Evolutionary conservation across 2,888 invertebrate genomes (phyloP), one percentile per base, ranked within the genome.

Genomic region (Willowsia nigromaculata): DNA sequence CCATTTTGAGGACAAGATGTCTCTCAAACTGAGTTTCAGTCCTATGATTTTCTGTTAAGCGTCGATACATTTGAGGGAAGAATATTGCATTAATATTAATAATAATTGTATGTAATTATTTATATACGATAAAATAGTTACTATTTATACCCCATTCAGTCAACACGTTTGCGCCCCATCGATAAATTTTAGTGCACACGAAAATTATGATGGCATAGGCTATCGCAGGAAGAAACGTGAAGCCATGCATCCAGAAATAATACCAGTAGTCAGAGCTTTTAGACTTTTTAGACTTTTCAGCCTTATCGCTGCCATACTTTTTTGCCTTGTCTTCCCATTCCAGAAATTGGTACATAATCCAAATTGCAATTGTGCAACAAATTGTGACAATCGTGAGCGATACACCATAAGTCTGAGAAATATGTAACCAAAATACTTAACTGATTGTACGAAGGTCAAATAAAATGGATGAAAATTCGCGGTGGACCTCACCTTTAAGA

Each of bases 1-100:
- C 85, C 74, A 90, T 81, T 68, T 90, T 90, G 11, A 15, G 5
- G 15, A 90, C 88, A 5, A 82, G 62, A 25, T 90, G 74, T 33
- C 65, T 43, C 22, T 88, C 85, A 76, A 85, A 88, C 30, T 90
- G 90, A n/a, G 82, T 76, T 68, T 90, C 53, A n/a, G 90, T 88
- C 27, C 90, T 18, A 33, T 90, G 90, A 68, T 90, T 90, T 68
- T 90, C 90, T 90, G 18, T 37, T 30, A 30, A 18, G 40, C 0
- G 30, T 59, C 25, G n/a, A 9, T 40, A 15, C 27, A 74, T 62
- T 53, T 37, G 9, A n/a, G n/a, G n/a, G n/a, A n/a, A n/a, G n/a
- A n/a, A n/a, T n/a, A n/a, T n/a, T n/a, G n/a, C n/a, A n/a, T n/a
- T n/a, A n/a, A n/a, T n/a, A n/a, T n/a, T n/a, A n/a, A n/a, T n/a